phyloP scores from a whole-genome alignment of 1,140 invertebrate species.

The Galleria mellonella region DNA sequence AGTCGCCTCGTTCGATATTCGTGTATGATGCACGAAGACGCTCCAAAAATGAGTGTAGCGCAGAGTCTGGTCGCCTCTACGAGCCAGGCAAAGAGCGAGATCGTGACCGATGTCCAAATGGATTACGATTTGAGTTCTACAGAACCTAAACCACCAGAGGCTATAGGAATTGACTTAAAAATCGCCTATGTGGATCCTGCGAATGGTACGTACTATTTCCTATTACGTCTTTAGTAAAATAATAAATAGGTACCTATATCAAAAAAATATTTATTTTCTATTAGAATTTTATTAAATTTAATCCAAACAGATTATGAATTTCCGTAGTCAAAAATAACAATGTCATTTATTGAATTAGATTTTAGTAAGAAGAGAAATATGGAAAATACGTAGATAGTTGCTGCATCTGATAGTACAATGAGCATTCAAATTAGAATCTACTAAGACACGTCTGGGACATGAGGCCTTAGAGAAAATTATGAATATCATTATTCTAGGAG shows the following conservation, averaged over 20 bases:
- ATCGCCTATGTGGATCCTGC: slow-evolving; percentile 57
- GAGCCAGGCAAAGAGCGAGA: slow-evolving; percentile 59
- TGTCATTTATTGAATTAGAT: no score
- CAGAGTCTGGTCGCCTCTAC: slow-evolving; percentile 62
- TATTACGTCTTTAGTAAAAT: no score
- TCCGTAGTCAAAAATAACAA: no score
- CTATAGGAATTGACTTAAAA: slow-evolving; percentile 54
- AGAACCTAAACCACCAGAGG: slow-evolving; percentile 45
- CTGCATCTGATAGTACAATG: not conserved
- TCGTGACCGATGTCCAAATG: slow-evolving; percentile 41
- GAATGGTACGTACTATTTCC: slow-evolving; percentile 40
- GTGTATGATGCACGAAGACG: slow-evolving; percentile 67
- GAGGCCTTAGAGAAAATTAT: slow-evolving; percentile 40
- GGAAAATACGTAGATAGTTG: no score
- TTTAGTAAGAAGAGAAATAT: no score
- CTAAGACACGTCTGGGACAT: slow-evolving; percentile 46
- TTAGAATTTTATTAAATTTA: no score
- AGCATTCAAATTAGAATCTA: slow-evolving; percentile 37
- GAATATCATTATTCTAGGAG: slow-evolving; percentile 31
- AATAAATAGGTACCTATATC: no score
- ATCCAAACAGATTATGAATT: no score
- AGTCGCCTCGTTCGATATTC: slow-evolving; percentile 46
- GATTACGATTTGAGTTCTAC: slow-evolving; percentile 50
- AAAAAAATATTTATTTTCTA: no score
- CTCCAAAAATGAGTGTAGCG: slow-evolving; percentile 70